Evolutionary conservation across 2,888 invertebrate genomes (phyloP), one percentile per base, ranked within the genome.

Genomic region (Lordiphosa fenestrarum): DNA sequence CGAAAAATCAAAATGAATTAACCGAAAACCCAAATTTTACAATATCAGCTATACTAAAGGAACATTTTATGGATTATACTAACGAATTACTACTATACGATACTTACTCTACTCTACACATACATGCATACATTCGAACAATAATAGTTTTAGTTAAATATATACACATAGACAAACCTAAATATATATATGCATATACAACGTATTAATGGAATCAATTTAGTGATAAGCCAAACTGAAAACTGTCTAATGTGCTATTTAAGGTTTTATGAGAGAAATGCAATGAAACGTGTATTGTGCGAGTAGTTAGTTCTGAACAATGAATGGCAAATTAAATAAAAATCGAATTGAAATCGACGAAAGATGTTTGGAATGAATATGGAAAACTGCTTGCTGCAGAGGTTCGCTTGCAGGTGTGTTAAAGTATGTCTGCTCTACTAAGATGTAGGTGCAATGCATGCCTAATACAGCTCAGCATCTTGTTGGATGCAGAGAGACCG

Each of bases 61-160:
- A 66, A 58, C 64, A 66, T 58, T 66, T 52, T 65, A 57, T 52
- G 52, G 50, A 49, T 66, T 64, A 23, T 51, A 57, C 57, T 51
- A 48, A 48, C 36, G 21, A 37, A 49, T 49, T 30, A 44, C 33
- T 10, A 50, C 50, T 15, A 57, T 66, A 62, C 59, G 39, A 2
- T 30, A 30, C 10, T 30, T 30, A 15, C 10, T 44, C 6, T 12
- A 19, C 12, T 40, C 15, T 40, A 21, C 21, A 21, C 19, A 39
- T 40, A 40, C 21, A 64, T 50, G 69, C 68, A 58, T 80, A 76
- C 69, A 81, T 71, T 80, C 53, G 78, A 80, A 80, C 78, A 80
- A 80, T 80, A 80, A 80, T 80, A 80, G 78, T 66, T 58, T 77
- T 84, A 80, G 82, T 66, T 66, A 78, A 61, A 69, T 51, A 67